These are phyloP conservation scores for Cyprinodon brontotheroides DNA, from an alignment of 2,113 vertebrate species.

Conservation along the genomic window DNA sequence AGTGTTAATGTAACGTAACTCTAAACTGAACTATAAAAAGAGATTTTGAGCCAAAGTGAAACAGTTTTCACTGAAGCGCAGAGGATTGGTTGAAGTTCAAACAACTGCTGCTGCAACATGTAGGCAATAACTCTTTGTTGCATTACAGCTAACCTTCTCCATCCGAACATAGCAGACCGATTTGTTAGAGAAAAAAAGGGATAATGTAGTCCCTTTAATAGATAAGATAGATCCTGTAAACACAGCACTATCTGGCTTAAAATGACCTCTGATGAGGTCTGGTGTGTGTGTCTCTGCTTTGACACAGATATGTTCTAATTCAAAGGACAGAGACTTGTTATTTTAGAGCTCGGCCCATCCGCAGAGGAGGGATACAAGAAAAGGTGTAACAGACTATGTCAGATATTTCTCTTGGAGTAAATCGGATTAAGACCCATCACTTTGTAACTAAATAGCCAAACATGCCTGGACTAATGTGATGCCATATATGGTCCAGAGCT, in stretches of 20 bases:
- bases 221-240: conserved; percentile 42
- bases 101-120: conserved; percentile 70
- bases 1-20: too few species aligned
- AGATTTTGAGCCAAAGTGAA: conserved; percentile 41
- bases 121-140: conserved; percentile 49
- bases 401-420: conserved; percentile 60
- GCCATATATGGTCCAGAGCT: conserved; percentile 60
- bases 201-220: conserved; percentile 15
- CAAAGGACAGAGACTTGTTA: conserved; percentile 40
- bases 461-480: conserved; percentile 26
- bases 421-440: conserved; percentile 53
- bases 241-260: conserved; percentile 50
- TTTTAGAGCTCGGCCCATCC: conserved; percentile 44
- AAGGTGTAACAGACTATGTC: conserved; percentile 61
- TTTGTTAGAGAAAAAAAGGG: conserved; percentile 11
- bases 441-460: conserved; percentile 61
- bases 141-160: neutral
- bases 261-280: conserved; percentile 20
- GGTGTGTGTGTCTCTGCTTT: conserved; percentile 45
- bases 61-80: conserved; percentile 56
- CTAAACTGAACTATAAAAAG: conserved; percentile 27
- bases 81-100: conserved; percentile 62
- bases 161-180: conserved; percentile 12
- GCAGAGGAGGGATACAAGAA: conserved; percentile 54
- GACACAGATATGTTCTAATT: conserved; percentile 22